Evolutionary conservation across 2,113 vertebrate genomes (phyloP).

Genomic region (Irena cyanogastra): DNA sequence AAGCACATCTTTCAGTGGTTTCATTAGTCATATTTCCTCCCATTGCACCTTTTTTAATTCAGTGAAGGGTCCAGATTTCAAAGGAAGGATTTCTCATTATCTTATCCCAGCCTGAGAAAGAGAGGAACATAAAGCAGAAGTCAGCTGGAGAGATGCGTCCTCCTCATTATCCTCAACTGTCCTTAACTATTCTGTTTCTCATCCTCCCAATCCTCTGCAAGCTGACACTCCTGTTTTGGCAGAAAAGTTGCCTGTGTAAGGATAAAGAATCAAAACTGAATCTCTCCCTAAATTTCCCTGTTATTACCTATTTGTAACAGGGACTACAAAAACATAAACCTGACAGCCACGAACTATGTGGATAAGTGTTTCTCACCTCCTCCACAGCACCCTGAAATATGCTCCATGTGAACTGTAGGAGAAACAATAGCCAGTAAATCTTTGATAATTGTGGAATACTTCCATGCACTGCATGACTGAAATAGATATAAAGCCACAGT

Average conservation of each 20-base stretch:
- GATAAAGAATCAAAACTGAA: not conserved
- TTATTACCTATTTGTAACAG: not conserved
- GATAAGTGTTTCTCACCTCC: not conserved
- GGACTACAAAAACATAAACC: not conserved
- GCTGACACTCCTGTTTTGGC: not conserved
- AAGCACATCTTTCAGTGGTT: not conserved
- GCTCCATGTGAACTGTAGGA: not conserved
- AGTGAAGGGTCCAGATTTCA: slow-evolving; percentile 38
- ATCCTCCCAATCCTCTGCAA: not conserved
- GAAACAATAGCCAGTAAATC: not conserved
- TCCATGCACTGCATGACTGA: not conserved
- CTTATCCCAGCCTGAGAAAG: slow-evolving; percentile 21
- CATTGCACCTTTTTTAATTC: not conserved
- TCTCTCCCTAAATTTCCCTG: not conserved
- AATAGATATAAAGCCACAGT: not conserved
- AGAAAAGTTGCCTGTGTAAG: not conserved
- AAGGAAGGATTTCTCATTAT: slow-evolving; percentile 58
- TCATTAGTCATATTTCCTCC: slow-evolving; percentile 28
- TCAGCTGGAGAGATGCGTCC: slow-evolving; percentile 9
- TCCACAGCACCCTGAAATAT: slow-evolving; percentile 3
- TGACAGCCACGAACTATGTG: not conserved
- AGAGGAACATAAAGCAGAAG: not conserved
- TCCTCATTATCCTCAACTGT: slow-evolving; percentile 60
- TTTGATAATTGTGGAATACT: slow-evolving; percentile 1
- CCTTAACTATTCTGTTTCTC: slow-evolving; percentile 32